Percentiles rank a stretch among this genome's conserved stretches.
Conservation (phyloP, 2,888 invertebrate genomes). For the Drosophila kuntzei region DNA sequence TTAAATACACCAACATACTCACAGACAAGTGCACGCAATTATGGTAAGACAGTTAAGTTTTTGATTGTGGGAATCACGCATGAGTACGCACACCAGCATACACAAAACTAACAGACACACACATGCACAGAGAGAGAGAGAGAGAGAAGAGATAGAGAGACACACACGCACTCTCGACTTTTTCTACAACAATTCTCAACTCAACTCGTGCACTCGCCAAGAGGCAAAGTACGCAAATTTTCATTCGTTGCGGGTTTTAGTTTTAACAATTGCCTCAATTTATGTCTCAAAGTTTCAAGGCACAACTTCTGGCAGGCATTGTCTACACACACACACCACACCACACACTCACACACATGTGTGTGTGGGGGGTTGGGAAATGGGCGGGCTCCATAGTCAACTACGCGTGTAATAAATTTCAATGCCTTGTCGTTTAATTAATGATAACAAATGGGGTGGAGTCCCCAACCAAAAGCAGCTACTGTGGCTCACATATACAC, state of each 20-base stretch:
- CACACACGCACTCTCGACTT: slow-evolving; percentile 42
- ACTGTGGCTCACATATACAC: slow-evolving; percentile 14
- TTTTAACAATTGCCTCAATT: slow-evolving; percentile 82
- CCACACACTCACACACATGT: slow-evolving; percentile 13
- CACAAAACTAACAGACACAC: slow-evolving; percentile 21
- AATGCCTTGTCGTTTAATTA: slow-evolving; percentile 81
- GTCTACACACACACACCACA: slow-evolving; percentile 38
- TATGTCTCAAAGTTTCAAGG: slow-evolving; percentile 76
- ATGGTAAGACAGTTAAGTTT: slow-evolving; percentile 82
- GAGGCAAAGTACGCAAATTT: slow-evolving; percentile 69
- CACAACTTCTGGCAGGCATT: slow-evolving; percentile 63
- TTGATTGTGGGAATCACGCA: slow-evolving; percentile 82
- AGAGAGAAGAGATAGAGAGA: not conserved
- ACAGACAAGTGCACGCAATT: slow-evolving; percentile 82
- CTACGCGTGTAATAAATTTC: slow-evolving; percentile 81
- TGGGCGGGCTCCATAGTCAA: slow-evolving; percentile 50
- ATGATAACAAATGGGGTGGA: slow-evolving; percentile 78
- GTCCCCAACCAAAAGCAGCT: slow-evolving; percentile 22
- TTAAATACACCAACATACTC: slow-evolving; percentile 73
- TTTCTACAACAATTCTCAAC: slow-evolving; percentile 67
- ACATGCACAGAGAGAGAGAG: not conserved
- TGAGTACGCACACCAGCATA: slow-evolving; percentile 72
- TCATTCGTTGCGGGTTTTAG: slow-evolving; percentile 80
- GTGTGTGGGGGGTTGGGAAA: not conserved
- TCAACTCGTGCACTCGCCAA: slow-evolving; percentile 61